Percentiles rank a stretch among this genome's conserved stretches.
These are phyloP conservation scores for Actinernus sp. DNA, from an alignment of 92 coral and sea anemone genomes.

Conservation along the genomic window DNA sequence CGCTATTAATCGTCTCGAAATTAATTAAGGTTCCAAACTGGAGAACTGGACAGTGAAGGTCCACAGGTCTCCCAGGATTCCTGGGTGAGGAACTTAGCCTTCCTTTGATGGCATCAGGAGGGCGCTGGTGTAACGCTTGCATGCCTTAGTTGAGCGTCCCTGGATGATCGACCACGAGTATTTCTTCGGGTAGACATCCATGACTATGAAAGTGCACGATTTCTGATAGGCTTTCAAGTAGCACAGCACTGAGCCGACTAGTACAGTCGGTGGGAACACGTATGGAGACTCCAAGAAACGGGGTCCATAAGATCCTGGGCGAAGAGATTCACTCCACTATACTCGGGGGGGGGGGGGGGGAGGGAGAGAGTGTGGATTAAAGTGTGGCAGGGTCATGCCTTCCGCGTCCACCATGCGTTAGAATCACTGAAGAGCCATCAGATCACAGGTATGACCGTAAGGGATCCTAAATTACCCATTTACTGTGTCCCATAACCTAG, in stretches of 20 bases:
- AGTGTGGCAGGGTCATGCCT: slow-evolving; percentile 17
- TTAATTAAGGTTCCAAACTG: too few relatives aligned
- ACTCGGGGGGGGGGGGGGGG: too few relatives aligned
- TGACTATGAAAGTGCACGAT: slow-evolving; percentile 10
- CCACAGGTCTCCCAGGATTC: too few relatives aligned
- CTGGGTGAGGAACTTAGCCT: too few relatives aligned
- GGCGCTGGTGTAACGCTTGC: too few relatives aligned
- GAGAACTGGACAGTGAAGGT: too few relatives aligned
- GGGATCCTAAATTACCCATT: slow-evolving; percentile 10
- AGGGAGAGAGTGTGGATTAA: slow-evolving; percentile 33
- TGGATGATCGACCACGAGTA: too few relatives aligned
- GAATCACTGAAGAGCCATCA: slow-evolving; percentile 45
- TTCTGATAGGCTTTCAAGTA: slow-evolving; percentile 4
- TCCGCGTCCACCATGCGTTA: slow-evolving; percentile 23
- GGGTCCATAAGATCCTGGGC: slow-evolving; percentile 31
- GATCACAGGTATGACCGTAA: too few relatives aligned
- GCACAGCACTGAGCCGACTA: slow-evolving; percentile 35
- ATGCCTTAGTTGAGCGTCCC: too few relatives aligned
- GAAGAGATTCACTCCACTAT: slow-evolving; percentile 21
- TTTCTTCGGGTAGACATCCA: slow-evolving; percentile 15
- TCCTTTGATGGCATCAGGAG: too few relatives aligned
- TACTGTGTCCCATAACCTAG: slow-evolving; percentile 1
- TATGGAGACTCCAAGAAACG: slow-evolving; percentile 10
- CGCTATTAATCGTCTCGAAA: too few relatives aligned
- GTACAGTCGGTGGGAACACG: slow-evolving; percentile 9